These are phyloP conservation scores for Vimba vimba DNA, from an alignment of 2,113 vertebrate genomes.

Conservation along the genomic window DNA sequence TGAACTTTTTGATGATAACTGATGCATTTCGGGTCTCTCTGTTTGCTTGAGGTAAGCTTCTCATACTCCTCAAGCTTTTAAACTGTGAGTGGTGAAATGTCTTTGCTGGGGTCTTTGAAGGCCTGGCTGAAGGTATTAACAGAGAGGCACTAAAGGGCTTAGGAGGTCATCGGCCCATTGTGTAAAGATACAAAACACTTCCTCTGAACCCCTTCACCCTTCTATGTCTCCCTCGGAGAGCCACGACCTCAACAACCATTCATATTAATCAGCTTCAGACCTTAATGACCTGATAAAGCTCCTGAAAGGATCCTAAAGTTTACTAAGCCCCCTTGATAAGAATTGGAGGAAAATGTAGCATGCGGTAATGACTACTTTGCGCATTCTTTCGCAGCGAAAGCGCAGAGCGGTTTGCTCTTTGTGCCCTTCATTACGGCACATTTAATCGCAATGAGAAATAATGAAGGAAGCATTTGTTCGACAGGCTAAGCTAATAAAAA, in stretches of 20 bases:
- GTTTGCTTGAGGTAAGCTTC: constrained; percentile 52
- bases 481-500: constrained; percentile 49
- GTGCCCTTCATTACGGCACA: constrained; percentile 51
- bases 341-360: constrained; percentile 48
- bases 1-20: constrained; percentile 36
- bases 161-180: constrained; percentile 81
- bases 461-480: constrained; percentile 42
- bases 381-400: constrained; percentile 34
- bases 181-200: constrained; percentile 82
- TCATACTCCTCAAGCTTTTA: constrained; percentile 57
- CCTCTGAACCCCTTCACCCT: constrained; percentile 79
- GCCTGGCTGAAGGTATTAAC: constrained; percentile 79
- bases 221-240: constrained; percentile 72
- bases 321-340: constrained; percentile 64
- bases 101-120: constrained; percentile 77
- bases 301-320: constrained; percentile 73
- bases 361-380: constrained; percentile 51
- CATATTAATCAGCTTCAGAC: constrained; percentile 77
- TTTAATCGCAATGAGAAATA: constrained; percentile 48
- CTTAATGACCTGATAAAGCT: constrained; percentile 77
- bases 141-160: constrained; percentile 79
- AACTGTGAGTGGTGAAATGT: constrained; percentile 78
- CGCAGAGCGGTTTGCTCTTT: constrained; percentile 16
- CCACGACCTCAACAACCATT: constrained; percentile 75
- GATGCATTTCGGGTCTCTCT: constrained; percentile 41